phyloP scores from a whole-genome alignment of 2,113 vertebrate species.

The Apeltes quadracus region DNA sequence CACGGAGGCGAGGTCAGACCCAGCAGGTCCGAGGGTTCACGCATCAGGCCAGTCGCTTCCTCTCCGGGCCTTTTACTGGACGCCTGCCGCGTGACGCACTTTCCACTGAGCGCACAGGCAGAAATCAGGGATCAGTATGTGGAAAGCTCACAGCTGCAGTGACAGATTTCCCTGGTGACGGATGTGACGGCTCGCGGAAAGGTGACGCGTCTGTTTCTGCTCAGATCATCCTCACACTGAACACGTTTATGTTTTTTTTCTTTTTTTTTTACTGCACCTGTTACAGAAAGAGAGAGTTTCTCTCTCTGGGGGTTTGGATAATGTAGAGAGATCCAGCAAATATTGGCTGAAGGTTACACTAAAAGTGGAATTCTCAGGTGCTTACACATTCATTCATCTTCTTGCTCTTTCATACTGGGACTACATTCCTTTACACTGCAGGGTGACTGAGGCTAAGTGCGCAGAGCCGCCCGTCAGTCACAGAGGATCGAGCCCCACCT shows the following conservation, averaged over 20 bases:
- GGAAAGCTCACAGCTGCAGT: constrained; percentile 56
- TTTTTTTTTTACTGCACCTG: constrained; percentile 11
- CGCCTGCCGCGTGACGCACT: constrained; percentile 61
- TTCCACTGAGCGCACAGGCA: constrained; percentile 57
- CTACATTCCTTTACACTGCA: background rate
- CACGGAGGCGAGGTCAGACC: constrained; percentile 32
- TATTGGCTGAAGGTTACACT: background rate
- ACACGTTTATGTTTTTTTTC: background rate
- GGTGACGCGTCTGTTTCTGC: constrained; percentile 26
- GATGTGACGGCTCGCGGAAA: constrained; percentile 53
- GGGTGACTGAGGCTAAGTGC: background rate
- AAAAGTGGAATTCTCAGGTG: background rate
- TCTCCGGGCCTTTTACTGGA: constrained; percentile 58
- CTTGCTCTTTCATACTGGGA: background rate
- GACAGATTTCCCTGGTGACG: constrained; percentile 31
- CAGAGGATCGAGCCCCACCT: background rate
- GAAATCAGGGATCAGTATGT: constrained; percentile 60
- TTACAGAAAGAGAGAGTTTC: background rate
- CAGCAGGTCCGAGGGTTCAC: constrained; percentile 34
- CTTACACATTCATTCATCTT: background rate
- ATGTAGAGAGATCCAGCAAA: background rate
- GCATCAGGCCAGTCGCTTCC: constrained; percentile 56
- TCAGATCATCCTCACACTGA: constrained; percentile 25
- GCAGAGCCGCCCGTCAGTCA: background rate
- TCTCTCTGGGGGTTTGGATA: background rate